A percentile compares a stretch with the other conserved stretches of the same genome.
Evolutionary conservation across 2,113 vertebrate genomes (phyloP).

Genomic region (Oxyruncus cristatus): DNA sequence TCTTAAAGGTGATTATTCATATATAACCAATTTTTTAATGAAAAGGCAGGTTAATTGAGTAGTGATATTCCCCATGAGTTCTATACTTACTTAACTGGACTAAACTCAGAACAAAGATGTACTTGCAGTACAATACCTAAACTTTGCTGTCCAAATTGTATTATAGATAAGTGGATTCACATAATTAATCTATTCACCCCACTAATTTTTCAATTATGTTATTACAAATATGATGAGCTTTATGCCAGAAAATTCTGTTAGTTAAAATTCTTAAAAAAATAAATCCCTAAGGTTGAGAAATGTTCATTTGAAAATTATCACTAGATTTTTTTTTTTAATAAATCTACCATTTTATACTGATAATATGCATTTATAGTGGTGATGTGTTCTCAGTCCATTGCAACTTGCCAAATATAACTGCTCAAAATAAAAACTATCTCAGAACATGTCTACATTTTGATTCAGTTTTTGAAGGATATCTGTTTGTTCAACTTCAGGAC

Average conservation of each 20-base stretch:
- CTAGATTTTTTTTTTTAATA: neutral
- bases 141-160: neutral
- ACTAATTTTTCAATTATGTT: neutral
- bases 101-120: neutral
- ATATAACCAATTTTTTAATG: neutral
- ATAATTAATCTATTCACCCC: neutral
- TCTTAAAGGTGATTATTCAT: neutral
- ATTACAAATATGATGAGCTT: neutral
- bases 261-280: neutral
- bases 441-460: neutral
- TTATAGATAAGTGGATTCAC: neutral
- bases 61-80: neutral
- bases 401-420: neutral
- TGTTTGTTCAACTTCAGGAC: neutral
- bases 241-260: neutral
- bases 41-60: neutral
- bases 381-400: neutral
- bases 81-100: neutral
- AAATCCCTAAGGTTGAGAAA: neutral
- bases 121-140: neutral
- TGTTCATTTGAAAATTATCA: neutral
- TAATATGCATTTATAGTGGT: neutral
- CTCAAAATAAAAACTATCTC: neutral
- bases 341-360: neutral
- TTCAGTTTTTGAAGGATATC: neutral